A percentile compares a stretch with the other conserved stretches of the same genome.
phyloP scores from a whole-genome alignment of 2,113 vertebrate species.

The Setophaga petechia region DNA sequence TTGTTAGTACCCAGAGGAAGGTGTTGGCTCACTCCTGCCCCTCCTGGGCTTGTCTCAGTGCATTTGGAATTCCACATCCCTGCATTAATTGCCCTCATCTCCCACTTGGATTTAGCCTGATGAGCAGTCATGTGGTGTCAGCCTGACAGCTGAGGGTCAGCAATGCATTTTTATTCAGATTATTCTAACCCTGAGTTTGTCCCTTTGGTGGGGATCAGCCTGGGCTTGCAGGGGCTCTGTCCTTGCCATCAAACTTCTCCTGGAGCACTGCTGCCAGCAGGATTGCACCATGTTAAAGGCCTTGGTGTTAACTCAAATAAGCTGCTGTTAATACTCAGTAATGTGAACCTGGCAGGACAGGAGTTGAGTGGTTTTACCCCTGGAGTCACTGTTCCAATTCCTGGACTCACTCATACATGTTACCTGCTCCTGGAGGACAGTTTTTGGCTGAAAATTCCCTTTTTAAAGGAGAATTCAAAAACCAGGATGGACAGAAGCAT shows the following conservation, averaged over 20 bases:
- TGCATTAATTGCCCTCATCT: background rate
- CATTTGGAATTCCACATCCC: background rate
- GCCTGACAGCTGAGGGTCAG: background rate
- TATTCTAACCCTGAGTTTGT: background rate
- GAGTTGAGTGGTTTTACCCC: background rate
- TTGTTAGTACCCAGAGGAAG: background rate
- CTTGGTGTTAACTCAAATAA: slow-evolving; percentile 49
- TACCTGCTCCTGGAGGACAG: background rate
- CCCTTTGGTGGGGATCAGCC: background rate
- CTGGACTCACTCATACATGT: background rate
- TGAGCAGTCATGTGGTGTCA: accelerated
- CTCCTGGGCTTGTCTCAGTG: background rate
- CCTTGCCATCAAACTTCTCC: background rate
- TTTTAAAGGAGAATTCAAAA: background rate
- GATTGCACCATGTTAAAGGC: background rate
- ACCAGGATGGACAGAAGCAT: background rate
- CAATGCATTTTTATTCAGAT: background rate
- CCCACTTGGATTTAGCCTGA: background rate
- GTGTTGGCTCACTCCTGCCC: background rate
- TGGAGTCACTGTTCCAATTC: background rate
- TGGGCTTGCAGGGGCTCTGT: background rate
- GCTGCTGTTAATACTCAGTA: slow-evolving; percentile 25
- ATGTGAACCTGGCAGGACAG: background rate
- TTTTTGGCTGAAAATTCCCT: background rate
- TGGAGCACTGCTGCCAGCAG: background rate